Percentiles rank a stretch among this genome's conserved stretches.
These are phyloP conservation scores for Sinocyclocheilus grahami DNA, from an alignment of 2,113 vertebrate genomes.

Conservation along the genomic window DNA sequence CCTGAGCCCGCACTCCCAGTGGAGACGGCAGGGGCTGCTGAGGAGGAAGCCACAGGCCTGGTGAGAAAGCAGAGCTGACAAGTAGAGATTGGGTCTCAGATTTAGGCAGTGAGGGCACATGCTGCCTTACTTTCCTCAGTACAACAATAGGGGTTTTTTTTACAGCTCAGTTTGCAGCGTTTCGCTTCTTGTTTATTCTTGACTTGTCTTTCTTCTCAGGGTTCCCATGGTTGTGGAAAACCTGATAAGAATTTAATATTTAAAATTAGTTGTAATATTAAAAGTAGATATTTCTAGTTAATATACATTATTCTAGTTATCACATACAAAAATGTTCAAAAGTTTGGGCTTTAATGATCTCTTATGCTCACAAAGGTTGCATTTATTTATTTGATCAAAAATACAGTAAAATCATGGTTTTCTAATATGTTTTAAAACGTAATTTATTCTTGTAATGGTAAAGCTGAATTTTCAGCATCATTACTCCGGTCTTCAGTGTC, in stretches of 20 bases:
- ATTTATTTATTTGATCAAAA: no score
- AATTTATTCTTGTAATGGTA: neutral
- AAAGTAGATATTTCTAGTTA: neutral
- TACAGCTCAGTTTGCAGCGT: no score
- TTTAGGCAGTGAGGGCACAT: slow-evolving; percentile 25
- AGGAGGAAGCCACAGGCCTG: slow-evolving; percentile 96
- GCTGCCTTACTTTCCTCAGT: neutral
- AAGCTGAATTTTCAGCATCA: neutral
- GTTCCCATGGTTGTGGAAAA: no score
- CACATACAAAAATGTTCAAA: neutral
- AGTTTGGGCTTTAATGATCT: no score
- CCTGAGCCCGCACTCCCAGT: slow-evolving; percentile 96
- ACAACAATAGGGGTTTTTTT: neutral
- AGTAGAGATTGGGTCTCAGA: neutral
- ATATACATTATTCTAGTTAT: neutral
- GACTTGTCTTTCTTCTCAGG: no score
- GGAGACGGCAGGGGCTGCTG: slow-evolving; percentile 88
- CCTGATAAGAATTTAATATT: no score
- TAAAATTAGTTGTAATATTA: neutral
- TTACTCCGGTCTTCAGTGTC: neutral
- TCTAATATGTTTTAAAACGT: neutral
- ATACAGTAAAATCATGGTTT: no score
- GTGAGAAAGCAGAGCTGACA: slow-evolving; percentile 74
- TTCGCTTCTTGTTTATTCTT: no score
- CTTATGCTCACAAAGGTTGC: no score